Evolutionary conservation across 2,113 vertebrate species (phyloP).

Genomic region (Hystrix cristata): DNA sequence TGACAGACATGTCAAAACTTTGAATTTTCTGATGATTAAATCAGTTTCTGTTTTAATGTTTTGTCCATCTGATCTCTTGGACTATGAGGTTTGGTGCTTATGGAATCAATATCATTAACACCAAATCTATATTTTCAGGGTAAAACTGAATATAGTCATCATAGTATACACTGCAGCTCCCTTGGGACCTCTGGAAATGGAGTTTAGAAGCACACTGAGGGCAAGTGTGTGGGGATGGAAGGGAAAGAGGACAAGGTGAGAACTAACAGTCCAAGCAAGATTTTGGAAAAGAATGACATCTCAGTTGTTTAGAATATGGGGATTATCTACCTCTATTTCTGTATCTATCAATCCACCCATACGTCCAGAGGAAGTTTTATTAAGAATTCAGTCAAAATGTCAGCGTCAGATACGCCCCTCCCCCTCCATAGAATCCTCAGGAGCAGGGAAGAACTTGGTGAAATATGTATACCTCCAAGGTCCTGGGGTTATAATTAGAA

Average conservation of each 20-base stretch:
- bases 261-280: neutral
- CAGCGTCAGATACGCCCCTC: neutral
- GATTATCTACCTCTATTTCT: neutral
- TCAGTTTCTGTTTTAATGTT: neutral
- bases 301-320: neutral
- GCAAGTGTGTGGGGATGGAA: neutral
- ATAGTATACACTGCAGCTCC: no score
- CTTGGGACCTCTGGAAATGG: neutral
- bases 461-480: neutral
- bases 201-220: fast-evolving
- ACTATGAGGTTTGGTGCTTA: neutral
- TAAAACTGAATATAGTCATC: neutral
- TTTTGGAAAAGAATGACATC: neutral
- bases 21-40: neutral
- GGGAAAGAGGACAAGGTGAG: fast-evolving
- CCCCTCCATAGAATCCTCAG: neutral
- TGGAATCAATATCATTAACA: neutral
- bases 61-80: neutral
- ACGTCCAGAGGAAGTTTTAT: neutral
- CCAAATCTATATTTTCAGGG: neutral
- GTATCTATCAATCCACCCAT: neutral
- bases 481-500: neutral
- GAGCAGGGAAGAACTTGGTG: neutral
- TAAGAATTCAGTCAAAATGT: neutral
- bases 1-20: neutral